Conservation (phyloP, 1,140 invertebrate species). For the Cotesia vestalis region DNA sequence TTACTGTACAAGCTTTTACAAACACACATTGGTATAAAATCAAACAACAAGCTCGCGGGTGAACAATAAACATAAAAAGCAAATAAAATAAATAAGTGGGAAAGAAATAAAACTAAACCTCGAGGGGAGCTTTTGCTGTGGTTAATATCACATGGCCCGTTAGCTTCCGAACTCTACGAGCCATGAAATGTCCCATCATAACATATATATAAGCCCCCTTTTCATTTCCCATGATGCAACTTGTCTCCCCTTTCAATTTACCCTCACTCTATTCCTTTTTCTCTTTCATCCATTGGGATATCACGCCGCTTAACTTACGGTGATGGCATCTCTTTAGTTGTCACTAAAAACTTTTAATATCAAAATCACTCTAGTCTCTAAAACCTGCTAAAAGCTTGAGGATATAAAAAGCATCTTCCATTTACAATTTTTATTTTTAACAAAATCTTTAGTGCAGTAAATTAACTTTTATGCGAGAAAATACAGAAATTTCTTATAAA, state of each 20-base stretch:
- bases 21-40: neutral
- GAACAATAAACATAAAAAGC: slow-evolving; percentile 36
- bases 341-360: no score
- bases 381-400: no score
- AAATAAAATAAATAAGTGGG: slow-evolving; percentile 27
- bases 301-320: slow-evolving; percentile 14
- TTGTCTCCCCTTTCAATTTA: slow-evolving; percentile 30
- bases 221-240: slow-evolving; percentile 46
- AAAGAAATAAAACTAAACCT: slow-evolving; percentile 32
- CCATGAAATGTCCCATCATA: slow-evolving; percentile 64
- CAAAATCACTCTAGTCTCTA: no score
- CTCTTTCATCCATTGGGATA: neutral
- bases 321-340: neutral
- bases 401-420: neutral
- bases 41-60: slow-evolving; percentile 45
- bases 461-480: no score
- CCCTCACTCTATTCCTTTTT: slow-evolving; percentile 24
- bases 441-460: neutral
- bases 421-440: slow-evolving; percentile 3
- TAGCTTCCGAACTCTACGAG: slow-evolving; percentile 56
- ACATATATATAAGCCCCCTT: slow-evolving; percentile 50
- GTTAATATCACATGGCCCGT: slow-evolving; percentile 60
- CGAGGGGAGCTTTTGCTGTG: slow-evolving; percentile 42
- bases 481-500: no score
- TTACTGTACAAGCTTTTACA: no score